Evolutionary conservation across 2,113 vertebrate genomes (phyloP), one percentile per base, ranked within the genome.

Genomic region (Plestiodon gilberti): DNA sequence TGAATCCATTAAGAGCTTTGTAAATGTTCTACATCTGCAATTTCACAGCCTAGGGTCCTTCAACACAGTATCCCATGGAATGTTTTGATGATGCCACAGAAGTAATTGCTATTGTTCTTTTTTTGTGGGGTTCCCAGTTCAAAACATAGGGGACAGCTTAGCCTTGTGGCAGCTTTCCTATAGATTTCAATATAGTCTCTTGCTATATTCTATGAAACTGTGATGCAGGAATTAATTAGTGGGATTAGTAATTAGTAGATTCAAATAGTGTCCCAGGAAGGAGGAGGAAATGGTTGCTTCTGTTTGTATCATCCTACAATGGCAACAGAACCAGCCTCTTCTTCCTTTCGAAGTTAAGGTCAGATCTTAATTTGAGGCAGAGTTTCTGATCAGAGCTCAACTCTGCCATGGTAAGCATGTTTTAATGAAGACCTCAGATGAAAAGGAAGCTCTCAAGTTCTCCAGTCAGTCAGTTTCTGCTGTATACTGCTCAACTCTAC

Each of bases 81-180:
- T 25, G 52, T 87, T 76, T 14, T 75, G 35, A 71, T 75, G 35
- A 71, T 83, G 9, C n/a, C 77, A 82, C 75, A 79, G 52, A 83
- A 78, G 81, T 65, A 23, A 48, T 25, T 0, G 0, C 5, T 6
- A 20, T 74, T 23, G 28, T 87, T 84, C 90, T 62, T 10, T 81
- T 78, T 38, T 85, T 30, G 6, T 48, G 43, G 43, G 13, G 55
- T 35, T 59, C 13, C 57, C 55, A 78, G 55, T 61, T 35, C 55
- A 78, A 59, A 20, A 77, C 55, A 8, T n/a, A 77, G 28, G 5
- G 28, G 14, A 15, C 48, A n/a, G 6, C 6, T 33, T 48, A n/a
- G 48, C 30, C 48, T 28, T 77, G 48, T 77, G 70, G 33, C 17
- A 38, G 35, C 7, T 38, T 5, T 71, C 70, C 17, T 71, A 22